A percentile compares a stretch with the other conserved stretches of the same genome.
phyloP scores from a whole-genome alignment of 1,140 invertebrate genomes.

The Globodera rostochiensis region DNA sequence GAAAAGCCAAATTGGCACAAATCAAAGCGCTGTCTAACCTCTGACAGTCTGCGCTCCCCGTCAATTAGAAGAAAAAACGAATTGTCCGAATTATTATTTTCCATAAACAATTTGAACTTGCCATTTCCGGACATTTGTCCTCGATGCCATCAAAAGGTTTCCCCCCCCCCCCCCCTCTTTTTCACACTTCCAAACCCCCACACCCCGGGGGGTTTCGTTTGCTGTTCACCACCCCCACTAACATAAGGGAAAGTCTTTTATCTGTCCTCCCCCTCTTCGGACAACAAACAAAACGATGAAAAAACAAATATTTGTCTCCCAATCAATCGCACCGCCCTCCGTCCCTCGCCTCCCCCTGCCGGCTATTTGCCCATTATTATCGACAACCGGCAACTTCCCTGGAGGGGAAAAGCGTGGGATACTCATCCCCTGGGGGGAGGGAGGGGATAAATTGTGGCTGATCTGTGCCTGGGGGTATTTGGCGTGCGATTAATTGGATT shows the following conservation, averaged over 20 bases:
- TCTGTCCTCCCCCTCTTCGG: not conserved
- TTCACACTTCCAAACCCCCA: not conserved
- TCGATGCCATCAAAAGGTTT: too few relatives aligned
- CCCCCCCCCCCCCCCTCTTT: too few relatives aligned
- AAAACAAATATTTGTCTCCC: constrained; percentile 16
- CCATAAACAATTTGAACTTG: too few relatives aligned
- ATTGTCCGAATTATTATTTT: too few relatives aligned
- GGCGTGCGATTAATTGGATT: not conserved
- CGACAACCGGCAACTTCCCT: not conserved
- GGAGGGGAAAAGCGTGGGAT: not conserved
- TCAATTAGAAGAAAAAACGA: too few relatives aligned
- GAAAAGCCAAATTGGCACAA: too few relatives aligned
- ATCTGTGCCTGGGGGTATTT: not conserved
- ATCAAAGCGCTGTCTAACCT: too few relatives aligned
- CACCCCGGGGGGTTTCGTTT: not conserved
- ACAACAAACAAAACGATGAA: constrained; percentile 14
- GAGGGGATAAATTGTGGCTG: not conserved
- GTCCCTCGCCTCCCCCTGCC: not conserved
- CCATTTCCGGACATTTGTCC: too few relatives aligned
- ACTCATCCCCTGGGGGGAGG: not conserved
- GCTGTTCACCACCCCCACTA: not conserved
- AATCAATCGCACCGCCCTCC: not conserved
- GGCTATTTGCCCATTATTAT: constrained; percentile 5
- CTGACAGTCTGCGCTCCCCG: too few relatives aligned
- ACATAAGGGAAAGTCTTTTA: not conserved